These are phyloP conservation scores for Melinopterus prodromus DNA, from an alignment of 2,888 invertebrate genomes.

Conservation along the genomic window DNA sequence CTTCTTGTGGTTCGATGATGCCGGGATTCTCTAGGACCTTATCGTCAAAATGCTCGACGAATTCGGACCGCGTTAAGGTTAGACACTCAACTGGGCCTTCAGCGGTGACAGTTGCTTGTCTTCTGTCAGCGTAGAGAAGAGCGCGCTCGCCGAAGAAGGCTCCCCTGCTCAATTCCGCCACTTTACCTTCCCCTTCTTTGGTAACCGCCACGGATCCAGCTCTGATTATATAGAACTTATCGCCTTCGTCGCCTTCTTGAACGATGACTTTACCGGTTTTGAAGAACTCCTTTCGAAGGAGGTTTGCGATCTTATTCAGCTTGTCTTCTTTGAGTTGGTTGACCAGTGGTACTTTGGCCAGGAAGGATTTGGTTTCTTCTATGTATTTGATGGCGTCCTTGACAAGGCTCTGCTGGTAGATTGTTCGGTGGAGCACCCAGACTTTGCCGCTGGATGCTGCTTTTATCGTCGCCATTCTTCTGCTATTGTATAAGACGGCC, in stretches of 20 bases:
- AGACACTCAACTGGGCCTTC: conserved; percentile 86
- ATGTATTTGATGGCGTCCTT: conserved; percentile 84
- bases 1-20: neutral
- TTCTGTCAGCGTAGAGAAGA: conserved; percentile 83
- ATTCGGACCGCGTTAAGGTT: conserved; percentile 81
- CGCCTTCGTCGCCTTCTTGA: conserved; percentile 85
- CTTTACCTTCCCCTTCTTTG: conserved; percentile 69
- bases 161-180: conserved; percentile 77
- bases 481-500: conserved; percentile 93
- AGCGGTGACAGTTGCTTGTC: conserved; percentile 92
- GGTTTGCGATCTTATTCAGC: conserved; percentile 84
- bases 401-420: conserved; percentile 91
- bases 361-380: conserved; percentile 85
- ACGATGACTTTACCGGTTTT: conserved; percentile 81
- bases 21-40: conserved; percentile 58
- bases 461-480: conserved; percentile 85
- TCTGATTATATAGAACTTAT: conserved; percentile 91
- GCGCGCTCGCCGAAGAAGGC: conserved; percentile 93
- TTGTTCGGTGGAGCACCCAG: conserved; percentile 87
- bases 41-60: conserved; percentile 85
- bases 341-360: conserved; percentile 83
- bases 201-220: conserved; percentile 82
- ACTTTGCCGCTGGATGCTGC: conserved; percentile 83
- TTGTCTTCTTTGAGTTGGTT: conserved; percentile 75
- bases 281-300: conserved; percentile 89